Evolutionary conservation across 2,888 invertebrate genomes (phyloP).

Genomic region (Plebejus anna): DNA sequence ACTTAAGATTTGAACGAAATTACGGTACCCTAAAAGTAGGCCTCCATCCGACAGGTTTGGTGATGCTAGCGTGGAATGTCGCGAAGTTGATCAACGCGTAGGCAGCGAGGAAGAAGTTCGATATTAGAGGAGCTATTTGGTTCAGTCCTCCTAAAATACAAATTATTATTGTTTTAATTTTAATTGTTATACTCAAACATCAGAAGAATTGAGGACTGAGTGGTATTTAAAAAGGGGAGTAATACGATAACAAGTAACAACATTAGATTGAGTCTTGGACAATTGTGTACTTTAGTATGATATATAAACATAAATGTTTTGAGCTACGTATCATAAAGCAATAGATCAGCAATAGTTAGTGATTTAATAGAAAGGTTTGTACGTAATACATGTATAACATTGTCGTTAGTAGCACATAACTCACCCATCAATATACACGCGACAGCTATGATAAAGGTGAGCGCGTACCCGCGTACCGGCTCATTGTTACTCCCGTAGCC

Average conservation of each 20-base stretch:
- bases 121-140: conserved; percentile 93
- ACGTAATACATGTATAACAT: no score
- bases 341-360: no score
- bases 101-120: conserved; percentile 96
- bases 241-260: no score
- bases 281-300: no score
- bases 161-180: neutral
- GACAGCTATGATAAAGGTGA: conserved; percentile 94
- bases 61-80: conserved; percentile 95
- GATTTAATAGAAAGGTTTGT: no score
- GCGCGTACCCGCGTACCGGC: conserved; percentile 92
- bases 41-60: conserved; percentile 93
- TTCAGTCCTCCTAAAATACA: conserved; percentile 87
- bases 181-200: neutral
- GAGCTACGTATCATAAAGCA: no score
- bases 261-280: no score
- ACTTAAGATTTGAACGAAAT: neutral
- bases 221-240: no score
- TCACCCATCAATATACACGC: conserved; percentile 92
- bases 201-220: no score
- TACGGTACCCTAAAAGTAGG: conserved; percentile 89
- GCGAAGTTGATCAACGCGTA: conserved; percentile 97
- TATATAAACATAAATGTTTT: no score
- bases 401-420: conserved; percentile 33
- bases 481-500: conserved; percentile 91